Base-by-base conservation (phyloP, 2,113 vertebrate genomes). In the Eulacestoma nigropectus region DNA sequence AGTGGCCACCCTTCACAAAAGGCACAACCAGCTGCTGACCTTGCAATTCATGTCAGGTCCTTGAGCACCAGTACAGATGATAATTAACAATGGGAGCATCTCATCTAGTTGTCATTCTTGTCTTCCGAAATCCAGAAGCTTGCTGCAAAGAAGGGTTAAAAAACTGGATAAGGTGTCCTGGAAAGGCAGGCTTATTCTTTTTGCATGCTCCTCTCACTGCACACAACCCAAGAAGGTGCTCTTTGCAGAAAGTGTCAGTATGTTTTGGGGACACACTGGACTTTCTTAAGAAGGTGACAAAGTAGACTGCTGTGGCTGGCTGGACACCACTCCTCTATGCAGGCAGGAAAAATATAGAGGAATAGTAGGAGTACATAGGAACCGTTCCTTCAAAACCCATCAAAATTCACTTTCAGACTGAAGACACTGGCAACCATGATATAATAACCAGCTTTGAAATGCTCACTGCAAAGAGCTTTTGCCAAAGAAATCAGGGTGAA, bases 131-230 rank as follows among this genome's bases (percentile, higher is more conserved):
- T 5, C 16, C 60, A 79, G 7, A 13, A 15, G 7, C 33, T 52
- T 52, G 56, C 27, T 63, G 33, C 35, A 84, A 81, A 70, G 42
- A 37, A 16, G 4, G 7, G 52, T 39, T 87, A 30, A 84, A 87
- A 72, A 60, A 26, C 6, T 14, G 9, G 20, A 1, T 29, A 72
- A 78, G 33, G 39, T 22, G 8, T 52, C 56, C 73, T 46, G 29
- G 42, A 56, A 84, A 63, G 46, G 27, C 5, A 70, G 23, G 16
- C 6, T 92, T 23, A 11, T 23, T 23, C 23, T 41, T 62, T 55
- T 35, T 8, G 3, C 6, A 27, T 5, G 39, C 15, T 92, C 32
- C 33, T 63, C 26, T 67, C 0, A 0, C 33, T 84, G 47, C 26
- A 55, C 13, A 8, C 32, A 84, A 12, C 22, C 26, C 4, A 10